Evolutionary conservation across 2,888 invertebrate genomes (phyloP).

Genomic region (Lasioglossum oenotherae): DNA sequence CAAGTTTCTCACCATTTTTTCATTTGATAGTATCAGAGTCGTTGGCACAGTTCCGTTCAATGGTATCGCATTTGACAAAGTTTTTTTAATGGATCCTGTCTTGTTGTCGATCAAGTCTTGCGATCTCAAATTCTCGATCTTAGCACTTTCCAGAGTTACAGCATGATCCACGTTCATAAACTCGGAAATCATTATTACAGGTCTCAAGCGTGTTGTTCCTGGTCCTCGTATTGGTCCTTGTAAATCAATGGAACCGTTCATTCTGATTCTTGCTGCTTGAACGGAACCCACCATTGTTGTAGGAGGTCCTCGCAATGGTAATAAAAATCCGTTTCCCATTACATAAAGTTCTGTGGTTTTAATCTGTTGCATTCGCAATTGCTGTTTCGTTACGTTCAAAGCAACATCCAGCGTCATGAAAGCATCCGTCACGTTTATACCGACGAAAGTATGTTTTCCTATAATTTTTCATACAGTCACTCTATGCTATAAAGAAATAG

Average conservation of each 20-base stretch:
- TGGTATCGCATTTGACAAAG: slow-evolving; percentile 80
- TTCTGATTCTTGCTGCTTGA: slow-evolving; percentile 58
- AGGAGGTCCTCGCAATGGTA: slow-evolving; percentile 70
- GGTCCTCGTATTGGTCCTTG: slow-evolving; percentile 85
- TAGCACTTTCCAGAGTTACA: slow-evolving; percentile 84
- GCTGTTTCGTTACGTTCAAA: slow-evolving; percentile 55
- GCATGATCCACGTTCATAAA: slow-evolving; percentile 83
- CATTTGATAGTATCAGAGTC: slow-evolving; percentile 80
- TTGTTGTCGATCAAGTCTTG: slow-evolving; percentile 77
- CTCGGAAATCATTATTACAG: slow-evolving; percentile 84
- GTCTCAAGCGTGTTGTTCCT: slow-evolving; percentile 83
- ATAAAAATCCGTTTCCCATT: slow-evolving; percentile 67
- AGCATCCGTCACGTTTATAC: slow-evolving; percentile 56
- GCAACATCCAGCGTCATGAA: slow-evolving; percentile 65
- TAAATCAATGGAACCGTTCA: slow-evolving; percentile 83
- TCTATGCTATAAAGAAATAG: not conserved
- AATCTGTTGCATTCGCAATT: slow-evolving; percentile 51
- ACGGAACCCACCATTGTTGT: slow-evolving; percentile 67
- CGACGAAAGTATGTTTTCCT: slow-evolving; percentile 66
- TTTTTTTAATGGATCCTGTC: slow-evolving; percentile 77
- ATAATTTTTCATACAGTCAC: not conserved
- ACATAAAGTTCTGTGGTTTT: slow-evolving; percentile 67
- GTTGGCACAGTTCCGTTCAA: slow-evolving; percentile 78
- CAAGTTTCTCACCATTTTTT: slow-evolving; percentile 77
- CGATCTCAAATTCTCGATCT: slow-evolving; percentile 83